phyloP scores from a whole-genome alignment of 2,113 vertebrate species.

The Excalfactoria chinensis region DNA sequence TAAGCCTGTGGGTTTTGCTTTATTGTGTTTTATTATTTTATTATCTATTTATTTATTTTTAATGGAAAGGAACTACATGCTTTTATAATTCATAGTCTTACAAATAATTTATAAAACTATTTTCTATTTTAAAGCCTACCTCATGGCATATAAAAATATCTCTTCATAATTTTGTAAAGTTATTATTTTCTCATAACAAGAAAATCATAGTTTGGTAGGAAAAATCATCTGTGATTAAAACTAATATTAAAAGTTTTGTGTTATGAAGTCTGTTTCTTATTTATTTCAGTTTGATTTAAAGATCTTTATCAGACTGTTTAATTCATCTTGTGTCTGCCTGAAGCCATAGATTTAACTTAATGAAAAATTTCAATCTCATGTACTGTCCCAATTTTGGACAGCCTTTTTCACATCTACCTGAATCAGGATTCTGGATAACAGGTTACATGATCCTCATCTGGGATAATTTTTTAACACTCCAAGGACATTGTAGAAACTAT shows the following conservation, averaged over 20 bases:
- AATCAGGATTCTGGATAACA: not conserved
- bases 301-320: not conserved
- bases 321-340: not conserved
- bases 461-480: not conserved
- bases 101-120: not conserved
- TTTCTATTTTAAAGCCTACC: not conserved
- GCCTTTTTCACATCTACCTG: not conserved
- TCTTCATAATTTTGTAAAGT: not conserved
- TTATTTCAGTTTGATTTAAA: not conserved
- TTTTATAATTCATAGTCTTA: not conserved
- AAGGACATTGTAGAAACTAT: not conserved
- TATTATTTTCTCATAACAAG: not conserved
- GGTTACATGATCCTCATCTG: not conserved
- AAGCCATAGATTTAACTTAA: not conserved
- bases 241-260: not conserved
- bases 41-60: not conserved
- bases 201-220: not conserved
- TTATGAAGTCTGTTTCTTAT: not conserved
- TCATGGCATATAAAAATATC: not conserved
- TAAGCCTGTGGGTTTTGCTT: not conserved
- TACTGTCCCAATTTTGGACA: not conserved
- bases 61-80: not conserved
- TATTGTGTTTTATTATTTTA: not conserved
- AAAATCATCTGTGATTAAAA: not conserved
- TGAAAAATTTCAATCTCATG: not conserved